These are phyloP conservation scores for Colius striatus DNA, from an alignment of 2,113 vertebrate genomes.

Conservation along the genomic window DNA sequence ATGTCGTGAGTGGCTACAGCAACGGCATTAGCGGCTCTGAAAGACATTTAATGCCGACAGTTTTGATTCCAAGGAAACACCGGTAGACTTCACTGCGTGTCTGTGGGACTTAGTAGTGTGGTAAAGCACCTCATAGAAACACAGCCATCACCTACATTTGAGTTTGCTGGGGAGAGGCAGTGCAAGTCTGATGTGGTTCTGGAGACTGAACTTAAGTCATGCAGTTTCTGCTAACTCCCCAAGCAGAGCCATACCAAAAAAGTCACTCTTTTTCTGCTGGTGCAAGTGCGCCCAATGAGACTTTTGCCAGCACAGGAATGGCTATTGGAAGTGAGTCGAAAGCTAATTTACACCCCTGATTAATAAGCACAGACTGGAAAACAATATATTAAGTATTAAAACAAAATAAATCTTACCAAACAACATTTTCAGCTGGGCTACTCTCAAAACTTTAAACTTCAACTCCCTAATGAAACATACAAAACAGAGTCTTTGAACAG, in stretches of 20 bases:
- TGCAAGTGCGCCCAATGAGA: neutral
- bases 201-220: neutral
- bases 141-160: neutral
- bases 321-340: neutral
- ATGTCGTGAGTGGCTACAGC: neutral
- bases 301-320: neutral
- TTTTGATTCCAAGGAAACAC: neutral
- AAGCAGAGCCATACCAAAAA: neutral
- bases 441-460: neutral
- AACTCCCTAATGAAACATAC: fast-evolving
- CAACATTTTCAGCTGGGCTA: neutral
- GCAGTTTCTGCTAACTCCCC: neutral
- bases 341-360: neutral
- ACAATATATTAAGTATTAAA: neutral
- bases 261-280: neutral
- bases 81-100: fast-evolving
- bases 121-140: neutral
- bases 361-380: neutral
- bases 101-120: neutral
- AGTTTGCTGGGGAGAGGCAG: neutral
- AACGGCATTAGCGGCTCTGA: neutral
- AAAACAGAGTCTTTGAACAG: fast-evolving
- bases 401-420: neutral
- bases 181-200: neutral
- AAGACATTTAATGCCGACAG: neutral